Conservation (phyloP, 1,140 invertebrate species). For the Atta cephalotes region DNA sequence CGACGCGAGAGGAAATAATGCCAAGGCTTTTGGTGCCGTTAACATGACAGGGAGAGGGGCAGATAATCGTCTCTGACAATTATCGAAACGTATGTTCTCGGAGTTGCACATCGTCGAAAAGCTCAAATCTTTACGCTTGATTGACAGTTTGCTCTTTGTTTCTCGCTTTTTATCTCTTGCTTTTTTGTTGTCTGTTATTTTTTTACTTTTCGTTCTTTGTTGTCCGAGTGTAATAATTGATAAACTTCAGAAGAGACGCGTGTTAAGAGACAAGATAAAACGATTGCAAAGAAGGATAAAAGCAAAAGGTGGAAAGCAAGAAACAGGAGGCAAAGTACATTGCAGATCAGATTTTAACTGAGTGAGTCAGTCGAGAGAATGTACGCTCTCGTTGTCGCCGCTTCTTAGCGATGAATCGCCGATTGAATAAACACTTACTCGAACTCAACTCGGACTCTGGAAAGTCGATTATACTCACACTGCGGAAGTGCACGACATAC, state of each 20-base stretch:
- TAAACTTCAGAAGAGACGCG: too few relatives aligned
- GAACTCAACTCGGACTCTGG: neutral
- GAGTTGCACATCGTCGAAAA: neutral
- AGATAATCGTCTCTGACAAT: constrained; percentile 62
- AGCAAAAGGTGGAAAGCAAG: too few relatives aligned
- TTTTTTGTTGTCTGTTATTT: too few relatives aligned
- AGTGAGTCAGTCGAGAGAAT: neutral
- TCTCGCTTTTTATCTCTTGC: too few relatives aligned
- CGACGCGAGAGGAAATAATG: constrained; percentile 78
- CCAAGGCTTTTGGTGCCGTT: constrained; percentile 75
- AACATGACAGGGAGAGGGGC: constrained; percentile 33
- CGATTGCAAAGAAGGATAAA: too few relatives aligned
- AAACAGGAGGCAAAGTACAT: too few relatives aligned
- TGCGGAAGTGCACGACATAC: constrained; percentile 4
- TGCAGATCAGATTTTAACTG: too few relatives aligned
- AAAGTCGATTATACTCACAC: constrained; percentile 39
- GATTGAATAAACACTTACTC: neutral
- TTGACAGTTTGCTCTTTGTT: neutral
- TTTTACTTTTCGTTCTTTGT: too few relatives aligned
- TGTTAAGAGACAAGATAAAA: too few relatives aligned
- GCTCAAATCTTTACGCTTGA: too few relatives aligned
- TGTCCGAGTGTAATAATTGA: too few relatives aligned
- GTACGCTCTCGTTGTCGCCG: constrained; percentile 6
- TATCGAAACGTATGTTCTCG: constrained; percentile 55
- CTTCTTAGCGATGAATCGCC: constrained; percentile 10